Conservation (phyloP, 2,797 vertebrate species). For the Lepilemur ruficaudatus region DNA sequence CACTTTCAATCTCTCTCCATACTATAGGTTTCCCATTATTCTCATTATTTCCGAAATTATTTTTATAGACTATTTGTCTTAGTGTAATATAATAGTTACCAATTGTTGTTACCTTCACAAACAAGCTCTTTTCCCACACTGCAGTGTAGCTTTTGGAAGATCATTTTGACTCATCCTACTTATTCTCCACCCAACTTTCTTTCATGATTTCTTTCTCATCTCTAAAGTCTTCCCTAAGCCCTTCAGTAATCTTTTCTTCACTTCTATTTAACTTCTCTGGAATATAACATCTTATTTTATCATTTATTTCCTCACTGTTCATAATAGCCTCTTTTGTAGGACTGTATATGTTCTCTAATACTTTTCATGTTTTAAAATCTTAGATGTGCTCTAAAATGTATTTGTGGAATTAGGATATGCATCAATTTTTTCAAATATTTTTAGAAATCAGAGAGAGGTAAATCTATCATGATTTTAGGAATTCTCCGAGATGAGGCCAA, state of each 20-base stretch:
- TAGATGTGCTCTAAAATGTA: neutral
- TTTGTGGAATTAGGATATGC: neutral
- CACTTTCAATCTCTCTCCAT: neutral
- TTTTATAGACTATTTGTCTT: neutral
- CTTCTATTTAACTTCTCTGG: neutral
- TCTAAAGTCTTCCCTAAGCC: neutral
- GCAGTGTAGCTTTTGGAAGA: neutral
- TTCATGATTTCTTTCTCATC: neutral
- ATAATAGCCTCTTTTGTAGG: neutral
- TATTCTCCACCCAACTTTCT: neutral
- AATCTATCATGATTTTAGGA: neutral
- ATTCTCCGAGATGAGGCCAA: neutral
- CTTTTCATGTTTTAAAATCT: neutral
- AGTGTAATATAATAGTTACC: neutral
- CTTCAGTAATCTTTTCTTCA: neutral
- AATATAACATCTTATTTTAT: neutral
- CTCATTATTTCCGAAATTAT: neutral
- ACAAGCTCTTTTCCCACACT: neutral
- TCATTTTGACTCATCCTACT: neutral
- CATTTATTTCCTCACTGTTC: neutral
- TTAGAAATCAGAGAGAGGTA: neutral
- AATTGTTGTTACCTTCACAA: neutral
- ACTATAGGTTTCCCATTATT: neutral
- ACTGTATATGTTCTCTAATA: neutral
- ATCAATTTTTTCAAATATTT: neutral